These are phyloP conservation scores for Rhea pennata DNA, from an alignment of 2,113 vertebrate genomes.

Conservation along the genomic window DNA sequence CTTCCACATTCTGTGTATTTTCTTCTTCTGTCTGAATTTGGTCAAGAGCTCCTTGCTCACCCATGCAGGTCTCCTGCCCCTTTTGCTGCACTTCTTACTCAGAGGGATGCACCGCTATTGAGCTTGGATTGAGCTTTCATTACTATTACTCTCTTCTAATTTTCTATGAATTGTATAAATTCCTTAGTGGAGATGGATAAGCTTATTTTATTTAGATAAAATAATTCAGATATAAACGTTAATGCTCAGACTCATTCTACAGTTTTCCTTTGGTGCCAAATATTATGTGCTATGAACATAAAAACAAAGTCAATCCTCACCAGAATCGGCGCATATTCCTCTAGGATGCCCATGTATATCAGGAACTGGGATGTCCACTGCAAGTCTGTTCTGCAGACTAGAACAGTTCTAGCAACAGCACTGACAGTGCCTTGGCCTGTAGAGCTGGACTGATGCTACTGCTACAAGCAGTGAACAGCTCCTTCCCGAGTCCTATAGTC, in stretches of 20 bases:
- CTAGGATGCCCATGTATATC: not conserved
- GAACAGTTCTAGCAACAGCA: not conserved
- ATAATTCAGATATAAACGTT: not conserved
- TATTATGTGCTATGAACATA: not conserved
- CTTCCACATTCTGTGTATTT: too few relatives aligned
- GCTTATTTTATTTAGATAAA: not conserved
- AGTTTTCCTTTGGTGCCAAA: not conserved
- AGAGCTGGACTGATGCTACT: not conserved
- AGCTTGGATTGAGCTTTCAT: too few relatives aligned
- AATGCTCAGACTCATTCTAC: not conserved
- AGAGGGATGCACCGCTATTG: too few relatives aligned
- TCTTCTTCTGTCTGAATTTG: too few relatives aligned
- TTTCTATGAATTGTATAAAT: not conserved
- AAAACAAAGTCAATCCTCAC: not conserved
- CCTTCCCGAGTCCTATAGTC: not conserved
- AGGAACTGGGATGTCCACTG: not conserved
- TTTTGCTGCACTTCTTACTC: too few relatives aligned
- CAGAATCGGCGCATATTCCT: not conserved
- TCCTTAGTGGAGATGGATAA: not conserved
- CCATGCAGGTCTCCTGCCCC: too few relatives aligned
- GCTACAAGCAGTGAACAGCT: not conserved
- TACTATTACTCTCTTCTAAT: not conserved
- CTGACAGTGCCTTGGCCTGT: not conserved
- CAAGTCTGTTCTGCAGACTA: not conserved
- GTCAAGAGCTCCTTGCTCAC: too few relatives aligned